These are phyloP conservation scores for Trachurus trachurus DNA, from an alignment of 2,797 vertebrate genomes.

Conservation along the genomic window DNA sequence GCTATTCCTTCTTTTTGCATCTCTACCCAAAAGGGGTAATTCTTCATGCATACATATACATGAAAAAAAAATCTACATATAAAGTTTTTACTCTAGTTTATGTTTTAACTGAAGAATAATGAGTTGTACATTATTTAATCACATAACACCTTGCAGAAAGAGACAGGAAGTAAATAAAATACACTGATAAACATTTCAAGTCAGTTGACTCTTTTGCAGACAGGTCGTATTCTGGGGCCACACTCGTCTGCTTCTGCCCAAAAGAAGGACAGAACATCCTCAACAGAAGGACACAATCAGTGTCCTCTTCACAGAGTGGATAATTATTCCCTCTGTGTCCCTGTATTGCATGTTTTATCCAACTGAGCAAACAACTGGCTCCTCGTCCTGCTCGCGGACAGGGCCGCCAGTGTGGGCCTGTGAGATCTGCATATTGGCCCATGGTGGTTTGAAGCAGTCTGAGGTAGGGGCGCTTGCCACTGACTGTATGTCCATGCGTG, in stretches of 20 bases:
- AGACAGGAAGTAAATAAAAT: not conserved
- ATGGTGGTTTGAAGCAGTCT: conserved; percentile 72
- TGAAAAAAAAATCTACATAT: not conserved
- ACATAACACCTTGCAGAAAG: not conserved
- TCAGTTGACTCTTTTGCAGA: not conserved
- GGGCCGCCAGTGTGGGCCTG: conserved; percentile 61
- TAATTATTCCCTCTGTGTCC: conserved; percentile 71
- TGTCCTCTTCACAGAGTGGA: conserved; percentile 48
- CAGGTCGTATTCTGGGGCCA: not conserved
- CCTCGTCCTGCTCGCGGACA: conserved; percentile 67
- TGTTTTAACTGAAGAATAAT: not conserved
- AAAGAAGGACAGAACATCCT: conserved; percentile 12
- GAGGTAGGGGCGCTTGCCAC: conserved; percentile 62
- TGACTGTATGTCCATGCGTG: conserved; percentile 71
- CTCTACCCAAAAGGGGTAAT: conserved; percentile 59
- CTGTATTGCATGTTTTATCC: conserved; percentile 69
- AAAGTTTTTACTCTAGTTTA: not conserved
- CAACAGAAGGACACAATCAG: conserved; percentile 46
- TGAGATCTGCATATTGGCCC: conserved; percentile 83
- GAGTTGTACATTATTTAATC: not conserved
- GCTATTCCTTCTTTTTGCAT: conserved; percentile 55
- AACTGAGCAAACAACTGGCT: conserved; percentile 72
- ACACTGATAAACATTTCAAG: not conserved
- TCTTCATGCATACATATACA: conserved; percentile 18
- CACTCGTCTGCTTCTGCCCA: conserved; percentile 17